Evolutionary conservation across 2,888 invertebrate species (phyloP).

Genomic region (Scotopteryx bipunctaria): DNA sequence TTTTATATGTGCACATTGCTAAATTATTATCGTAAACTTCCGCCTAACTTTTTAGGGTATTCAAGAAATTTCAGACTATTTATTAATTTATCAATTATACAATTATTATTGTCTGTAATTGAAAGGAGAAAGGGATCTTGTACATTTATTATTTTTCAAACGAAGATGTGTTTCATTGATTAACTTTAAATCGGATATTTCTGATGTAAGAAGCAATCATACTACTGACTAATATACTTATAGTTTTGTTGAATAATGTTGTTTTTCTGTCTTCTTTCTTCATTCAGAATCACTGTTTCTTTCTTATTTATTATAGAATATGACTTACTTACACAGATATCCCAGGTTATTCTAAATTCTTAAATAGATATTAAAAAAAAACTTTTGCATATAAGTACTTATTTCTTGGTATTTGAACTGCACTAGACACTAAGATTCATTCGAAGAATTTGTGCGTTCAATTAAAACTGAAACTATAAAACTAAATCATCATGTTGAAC

Average conservation of each 20-base stretch:
- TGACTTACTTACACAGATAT: too few relatives aligned
- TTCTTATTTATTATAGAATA: too few relatives aligned
- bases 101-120: too few relatives aligned
- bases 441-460: too few relatives aligned
- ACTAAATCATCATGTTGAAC: background rate
- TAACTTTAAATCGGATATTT: constrained; percentile 16
- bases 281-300: background rate
- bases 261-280: constrained; percentile 9
- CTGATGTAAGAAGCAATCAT: constrained; percentile 15
- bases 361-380: too few relatives aligned
- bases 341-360: too few relatives aligned
- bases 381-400: too few relatives aligned
- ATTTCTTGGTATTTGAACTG: too few relatives aligned
- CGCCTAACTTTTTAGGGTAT: background rate
- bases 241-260: background rate
- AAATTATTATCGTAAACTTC: background rate
- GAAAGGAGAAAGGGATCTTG: constrained; percentile 19
- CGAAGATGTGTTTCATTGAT: constrained; percentile 16
- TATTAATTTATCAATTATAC: too few relatives aligned
- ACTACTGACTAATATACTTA: constrained; percentile 4
- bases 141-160: constrained; percentile 19
- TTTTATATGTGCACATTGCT: background rate
- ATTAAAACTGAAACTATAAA: too few relatives aligned
- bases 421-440: too few relatives aligned
- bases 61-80: too few relatives aligned